phyloP scores from a whole-genome alignment of 2,797 vertebrate species.

The Propithecus perrieri region DNA sequence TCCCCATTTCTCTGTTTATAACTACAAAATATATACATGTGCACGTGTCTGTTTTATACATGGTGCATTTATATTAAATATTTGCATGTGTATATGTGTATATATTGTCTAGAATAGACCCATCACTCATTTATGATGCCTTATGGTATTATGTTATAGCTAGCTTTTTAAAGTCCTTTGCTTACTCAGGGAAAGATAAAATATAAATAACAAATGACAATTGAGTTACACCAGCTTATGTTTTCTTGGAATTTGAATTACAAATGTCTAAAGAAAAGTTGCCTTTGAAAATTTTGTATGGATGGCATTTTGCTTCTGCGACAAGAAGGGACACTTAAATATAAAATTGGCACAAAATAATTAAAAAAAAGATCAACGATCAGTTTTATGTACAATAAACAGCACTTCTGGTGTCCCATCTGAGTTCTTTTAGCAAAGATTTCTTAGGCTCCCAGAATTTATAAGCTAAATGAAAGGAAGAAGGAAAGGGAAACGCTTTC shows the following conservation, averaged over 20 bases:
- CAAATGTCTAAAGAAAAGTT: slow-evolving; percentile 61
- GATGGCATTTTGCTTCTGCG: slow-evolving; percentile 58
- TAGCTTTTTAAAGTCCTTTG: slow-evolving; percentile 53
- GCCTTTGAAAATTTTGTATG: slow-evolving; percentile 49
- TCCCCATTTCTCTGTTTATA: neutral
- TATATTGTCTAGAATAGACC: neutral
- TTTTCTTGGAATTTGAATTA: slow-evolving; percentile 69
- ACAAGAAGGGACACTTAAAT: slow-evolving; percentile 44
- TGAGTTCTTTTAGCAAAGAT: neutral
- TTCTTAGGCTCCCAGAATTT: neutral
- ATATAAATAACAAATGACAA: slow-evolving; percentile 51
- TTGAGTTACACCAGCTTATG: slow-evolving; percentile 35
- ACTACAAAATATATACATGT: slow-evolving; percentile 11
- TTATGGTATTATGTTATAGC: slow-evolving; percentile 16
- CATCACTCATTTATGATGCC: slow-evolving; percentile 43
- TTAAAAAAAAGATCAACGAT: neutral
- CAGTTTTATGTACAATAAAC: slow-evolving; percentile 35
- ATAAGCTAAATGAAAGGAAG: slow-evolving; percentile 19
- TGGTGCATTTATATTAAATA: neutral
- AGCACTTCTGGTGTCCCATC: neutral
- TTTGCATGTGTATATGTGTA: neutral
- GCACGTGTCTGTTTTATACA: slow-evolving; percentile 28
- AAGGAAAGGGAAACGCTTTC: neutral
- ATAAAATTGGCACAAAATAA: slow-evolving; percentile 41
- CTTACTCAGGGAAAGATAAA: slow-evolving; percentile 50